Base-by-base conservation (phyloP, 2,113 vertebrate genomes). In the Triplophysa tibetana region DNA sequence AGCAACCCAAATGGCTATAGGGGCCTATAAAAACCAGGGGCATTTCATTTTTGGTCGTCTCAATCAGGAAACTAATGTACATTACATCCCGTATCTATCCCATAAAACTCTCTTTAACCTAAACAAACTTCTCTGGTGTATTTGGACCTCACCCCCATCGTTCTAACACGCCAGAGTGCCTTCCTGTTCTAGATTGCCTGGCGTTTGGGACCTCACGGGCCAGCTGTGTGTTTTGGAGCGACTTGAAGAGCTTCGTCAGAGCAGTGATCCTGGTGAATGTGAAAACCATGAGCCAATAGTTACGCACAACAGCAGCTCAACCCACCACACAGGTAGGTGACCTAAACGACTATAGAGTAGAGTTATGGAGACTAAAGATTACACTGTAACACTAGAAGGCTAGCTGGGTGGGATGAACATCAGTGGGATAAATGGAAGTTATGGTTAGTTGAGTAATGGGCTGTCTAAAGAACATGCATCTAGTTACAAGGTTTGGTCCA, bases 101-200 rank as follows among this genome's bases (percentile, higher is more conserved):
- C 81, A 85, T 70, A 72, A 69, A 54, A 72, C 38, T 75, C 67
- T 62, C 54, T 78, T 66, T 62, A 58, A 75, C 77, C 24, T 16
- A 52, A 43, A 52, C 70, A 72, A 58, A 43, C 68, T 65, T 54
- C 66, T 77, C 8, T 69, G 58, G 63, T 84, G 75, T 76, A 70
- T 79, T 45, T 78, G 54, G 62, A 84, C 82, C 85, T 82, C 83
- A 79, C 84, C 85, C 78, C 81, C 75, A 88, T 89, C 88, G 88
- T 88, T 87, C 81, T 82, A 81, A 73, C 81, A 73, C 41, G 75
- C 72, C 64, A 81, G 84, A 77, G 78, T 75, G 78, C 73, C 78
- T 89, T 87, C 84, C 85, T 88, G 83, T 88, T 80, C 13, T 82
- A 88, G 87, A 88, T 78, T 72, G 80, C 85, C 84, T 82, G 83